Percentiles rank a stretch among this genome's conserved stretches.
Evolutionary conservation across 2,113 vertebrate species (phyloP).

Genomic region (Donacobius atricapilla): DNA sequence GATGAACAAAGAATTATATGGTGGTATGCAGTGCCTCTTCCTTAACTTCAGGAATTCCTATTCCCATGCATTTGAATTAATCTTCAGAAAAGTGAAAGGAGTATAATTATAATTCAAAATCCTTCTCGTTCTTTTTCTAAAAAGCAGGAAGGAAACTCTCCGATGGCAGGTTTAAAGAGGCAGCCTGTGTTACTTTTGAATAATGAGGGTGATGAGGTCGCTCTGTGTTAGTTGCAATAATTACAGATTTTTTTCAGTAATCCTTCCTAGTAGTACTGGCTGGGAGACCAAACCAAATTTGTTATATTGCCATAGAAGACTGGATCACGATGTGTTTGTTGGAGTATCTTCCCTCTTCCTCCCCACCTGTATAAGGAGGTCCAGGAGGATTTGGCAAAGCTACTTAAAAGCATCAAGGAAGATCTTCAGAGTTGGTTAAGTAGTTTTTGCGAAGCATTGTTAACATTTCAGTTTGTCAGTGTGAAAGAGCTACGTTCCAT

Average conservation of each 20-base stretch:
- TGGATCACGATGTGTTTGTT: not conserved
- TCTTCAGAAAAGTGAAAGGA: not conserved
- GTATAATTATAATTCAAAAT: not conserved
- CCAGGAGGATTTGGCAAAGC: not conserved
- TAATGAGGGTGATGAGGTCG: not conserved
- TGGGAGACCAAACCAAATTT: not conserved
- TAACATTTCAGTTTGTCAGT: not conserved
- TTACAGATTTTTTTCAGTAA: not conserved
- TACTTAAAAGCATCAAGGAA: not conserved
- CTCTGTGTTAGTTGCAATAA: not conserved
- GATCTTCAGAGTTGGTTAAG: not conserved
- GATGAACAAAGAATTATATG: not conserved
- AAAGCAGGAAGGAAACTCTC: not conserved
- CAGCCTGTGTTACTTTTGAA: not conserved
- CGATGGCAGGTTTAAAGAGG: not conserved
- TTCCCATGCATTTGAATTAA: not conserved
- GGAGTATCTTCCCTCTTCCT: not conserved
- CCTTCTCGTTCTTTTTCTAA: not conserved
- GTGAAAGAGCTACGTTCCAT: not conserved
- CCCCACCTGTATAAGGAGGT: not conserved
- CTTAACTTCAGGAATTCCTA: not conserved
- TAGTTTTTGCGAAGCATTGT: not conserved
- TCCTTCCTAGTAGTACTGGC: not conserved
- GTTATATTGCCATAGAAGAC: not conserved
- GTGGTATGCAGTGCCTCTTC: not conserved